Conservation (phyloP, 1,140 invertebrate species). For the Trypoxylus dichotomus region DNA sequence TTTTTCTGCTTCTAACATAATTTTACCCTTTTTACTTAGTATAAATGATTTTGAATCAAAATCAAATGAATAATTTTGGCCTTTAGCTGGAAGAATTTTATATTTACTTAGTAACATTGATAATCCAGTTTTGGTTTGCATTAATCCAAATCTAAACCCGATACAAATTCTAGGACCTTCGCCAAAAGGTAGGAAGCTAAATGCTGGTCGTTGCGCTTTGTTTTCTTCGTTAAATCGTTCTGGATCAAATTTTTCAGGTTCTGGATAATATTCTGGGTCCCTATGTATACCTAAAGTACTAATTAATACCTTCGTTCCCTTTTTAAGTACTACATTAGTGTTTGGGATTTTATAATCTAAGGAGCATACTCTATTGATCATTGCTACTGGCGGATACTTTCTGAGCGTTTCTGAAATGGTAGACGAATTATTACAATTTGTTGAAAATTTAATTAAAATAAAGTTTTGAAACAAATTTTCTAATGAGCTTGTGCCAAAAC, state of each 20-base stretch:
- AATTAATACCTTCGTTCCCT: conserved; percentile 57
- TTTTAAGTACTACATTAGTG: conserved; percentile 55
- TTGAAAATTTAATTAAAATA: too few relatives aligned
- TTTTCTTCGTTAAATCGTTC: conserved; percentile 48
- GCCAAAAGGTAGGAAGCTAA: conserved; percentile 5
- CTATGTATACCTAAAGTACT: conserved; percentile 63
- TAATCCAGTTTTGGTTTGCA: background rate
- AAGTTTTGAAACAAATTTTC: too few relatives aligned
- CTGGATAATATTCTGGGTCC: conserved; percentile 63
- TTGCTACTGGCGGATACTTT: conserved; percentile 28
- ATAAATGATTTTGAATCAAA: background rate
- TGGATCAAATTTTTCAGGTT: conserved; percentile 70
- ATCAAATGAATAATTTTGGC: background rate
- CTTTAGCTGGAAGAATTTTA: background rate
- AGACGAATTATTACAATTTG: too few relatives aligned
- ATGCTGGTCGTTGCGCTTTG: background rate
- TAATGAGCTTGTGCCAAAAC: too few relatives aligned
- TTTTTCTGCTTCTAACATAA: conserved; percentile 1
- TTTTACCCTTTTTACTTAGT: background rate
- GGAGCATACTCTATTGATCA: conserved; percentile 23
- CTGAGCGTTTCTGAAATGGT: conserved; percentile 32
- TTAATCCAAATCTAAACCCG: conserved; percentile 1
- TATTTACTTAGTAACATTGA: background rate
- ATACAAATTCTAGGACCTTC: conserved; percentile 24
- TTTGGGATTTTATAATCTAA: conserved; percentile 53